Conservation (phyloP, 2,113 vertebrate species). For the Colistium nudipinnis region DNA sequence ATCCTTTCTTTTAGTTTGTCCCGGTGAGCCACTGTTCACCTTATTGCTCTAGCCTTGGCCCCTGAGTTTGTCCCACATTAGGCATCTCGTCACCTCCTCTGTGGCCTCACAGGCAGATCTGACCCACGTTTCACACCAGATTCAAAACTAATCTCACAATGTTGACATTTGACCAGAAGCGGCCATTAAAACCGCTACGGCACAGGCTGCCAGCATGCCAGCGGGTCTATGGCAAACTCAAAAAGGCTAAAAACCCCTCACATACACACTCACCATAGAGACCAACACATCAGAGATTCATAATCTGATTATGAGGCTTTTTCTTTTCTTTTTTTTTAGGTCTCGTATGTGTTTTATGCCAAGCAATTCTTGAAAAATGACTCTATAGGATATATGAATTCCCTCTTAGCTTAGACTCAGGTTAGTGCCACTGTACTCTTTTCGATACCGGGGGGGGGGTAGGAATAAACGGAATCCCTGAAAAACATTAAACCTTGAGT, state of each 20-base stretch:
- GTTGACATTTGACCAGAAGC: neutral
- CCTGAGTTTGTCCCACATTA: constrained; percentile 39
- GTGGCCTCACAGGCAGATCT: neutral
- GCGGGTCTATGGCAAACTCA: neutral
- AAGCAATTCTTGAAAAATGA: neutral
- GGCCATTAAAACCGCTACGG: neutral
- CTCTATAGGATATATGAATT: neutral
- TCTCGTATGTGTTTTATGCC: neutral
- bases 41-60: constrained; percentile 51
- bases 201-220: neutral
- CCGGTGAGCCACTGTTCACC: constrained; percentile 11
- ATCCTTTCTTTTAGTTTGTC: neutral
- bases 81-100: neutral
- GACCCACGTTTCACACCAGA: neutral
- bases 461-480: neutral
- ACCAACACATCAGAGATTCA: neutral
- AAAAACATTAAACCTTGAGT: neutral
- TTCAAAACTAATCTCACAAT: neutral
- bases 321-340: neutral
- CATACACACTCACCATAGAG: neutral
- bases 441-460: fast-evolving
- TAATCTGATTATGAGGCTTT: too few species aligned
- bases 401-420: neutral
- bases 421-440: neutral
- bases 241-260: neutral